Conservation (phyloP, 1,140 invertebrate genomes). For the Camponotus pennsylvanicus region DNA sequence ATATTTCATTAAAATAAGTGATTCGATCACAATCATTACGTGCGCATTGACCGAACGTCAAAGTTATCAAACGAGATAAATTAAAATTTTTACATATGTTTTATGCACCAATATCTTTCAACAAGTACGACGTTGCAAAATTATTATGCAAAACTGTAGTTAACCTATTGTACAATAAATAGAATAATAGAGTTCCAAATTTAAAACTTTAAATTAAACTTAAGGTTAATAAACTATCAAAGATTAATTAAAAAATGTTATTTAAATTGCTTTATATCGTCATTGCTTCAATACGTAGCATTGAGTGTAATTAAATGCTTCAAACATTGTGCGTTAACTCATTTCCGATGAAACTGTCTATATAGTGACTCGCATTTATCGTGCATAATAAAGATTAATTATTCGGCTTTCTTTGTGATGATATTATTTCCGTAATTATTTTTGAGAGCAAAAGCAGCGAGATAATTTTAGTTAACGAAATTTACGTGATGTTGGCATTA, state of each 20-base stretch:
- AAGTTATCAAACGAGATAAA: background rate
- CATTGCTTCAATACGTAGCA: background rate
- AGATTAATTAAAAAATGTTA: background rate
- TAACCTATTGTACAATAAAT: conserved; percentile 15
- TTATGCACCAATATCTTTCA: background rate
- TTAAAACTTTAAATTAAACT: conserved; percentile 1
- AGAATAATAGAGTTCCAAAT: background rate
- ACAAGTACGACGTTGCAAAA: background rate
- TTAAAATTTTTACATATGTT: conserved; percentile 1
- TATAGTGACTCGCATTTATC: background rate
- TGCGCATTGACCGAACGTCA: background rate
- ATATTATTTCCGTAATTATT: conserved; percentile 39
- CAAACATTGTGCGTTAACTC: conserved; percentile 3
- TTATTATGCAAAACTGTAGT: background rate
- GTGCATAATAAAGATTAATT: conserved; percentile 9
- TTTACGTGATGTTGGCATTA: conserved; percentile 18
- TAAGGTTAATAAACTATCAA: background rate
- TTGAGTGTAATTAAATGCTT: background rate
- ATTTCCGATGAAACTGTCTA: background rate
- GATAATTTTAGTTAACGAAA: conserved; percentile 36
- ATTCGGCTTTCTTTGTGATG: background rate
- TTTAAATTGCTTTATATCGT: background rate
- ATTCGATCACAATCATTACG: background rate
- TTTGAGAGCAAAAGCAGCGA: background rate
- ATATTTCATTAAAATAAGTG: background rate